A percentile compares a stretch with the other conserved stretches of the same genome.
Evolutionary conservation across 2,888 invertebrate species (phyloP).

Genomic region (Thysanoteuthis rhombus): DNA sequence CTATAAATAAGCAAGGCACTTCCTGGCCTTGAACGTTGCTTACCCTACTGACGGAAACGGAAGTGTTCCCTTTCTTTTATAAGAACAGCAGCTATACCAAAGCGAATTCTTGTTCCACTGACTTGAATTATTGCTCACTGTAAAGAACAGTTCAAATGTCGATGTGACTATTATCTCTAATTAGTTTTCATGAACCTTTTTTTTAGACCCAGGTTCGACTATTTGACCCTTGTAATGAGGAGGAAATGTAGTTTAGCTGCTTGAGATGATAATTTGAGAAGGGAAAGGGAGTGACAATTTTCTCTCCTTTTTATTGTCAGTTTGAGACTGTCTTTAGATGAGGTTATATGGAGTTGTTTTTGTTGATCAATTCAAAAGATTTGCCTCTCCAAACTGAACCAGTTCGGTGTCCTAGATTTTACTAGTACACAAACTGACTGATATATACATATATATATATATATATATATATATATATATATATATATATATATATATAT

Average conservation of each 20-base stretch:
- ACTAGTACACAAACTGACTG: neutral
- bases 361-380: neutral
- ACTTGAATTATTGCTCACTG: neutral
- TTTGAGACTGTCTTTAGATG: neutral
- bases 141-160: neutral
- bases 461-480: neutral
- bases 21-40: neutral
- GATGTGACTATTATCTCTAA: neutral
- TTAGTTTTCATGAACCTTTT: neutral
- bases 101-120: neutral
- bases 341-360: neutral
- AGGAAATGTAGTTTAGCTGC: neutral
- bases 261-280: neutral
- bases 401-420: neutral
- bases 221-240: neutral
- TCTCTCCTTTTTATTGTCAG: neutral
- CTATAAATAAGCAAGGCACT: neutral
- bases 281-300: neutral
- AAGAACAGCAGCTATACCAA: neutral
- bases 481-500: neutral
- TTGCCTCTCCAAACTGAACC: neutral
- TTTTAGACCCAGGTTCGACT: neutral
- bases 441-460: constrained; percentile 15
- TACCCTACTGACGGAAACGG: neutral
- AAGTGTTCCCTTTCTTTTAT: neutral